Base-by-base conservation (phyloP, 2,888 invertebrate genomes). In the Crossocerus cetratus region DNA sequence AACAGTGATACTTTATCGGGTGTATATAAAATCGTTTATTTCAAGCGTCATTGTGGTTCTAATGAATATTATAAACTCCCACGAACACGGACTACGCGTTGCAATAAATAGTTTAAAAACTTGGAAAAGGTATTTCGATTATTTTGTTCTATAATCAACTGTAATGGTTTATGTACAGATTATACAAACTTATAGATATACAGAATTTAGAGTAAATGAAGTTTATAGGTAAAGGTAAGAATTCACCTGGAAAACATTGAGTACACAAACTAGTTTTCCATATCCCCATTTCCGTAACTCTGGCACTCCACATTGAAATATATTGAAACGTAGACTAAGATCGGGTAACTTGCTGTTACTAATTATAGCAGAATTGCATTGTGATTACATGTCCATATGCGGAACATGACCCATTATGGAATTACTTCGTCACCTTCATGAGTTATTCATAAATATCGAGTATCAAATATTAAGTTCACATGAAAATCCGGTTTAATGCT, bases 41-140 rank as follows among this genome's bases (percentile, higher is more conserved):
- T 70, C 58, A 20, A 71, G 72, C 76, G 72, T 60, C 66, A 81
- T 61, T 62, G 61, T 72, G 69, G 63, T 68, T 59, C n/a, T 73
- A 61, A 45, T 65, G 18, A 14, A 49, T 56, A 60, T 76, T 73
- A 76, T 73, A 76, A 75, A 78, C 61, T 61, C 69, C 67, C 45
- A 22, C n/a, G 20, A 60, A 20, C 49, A 22, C 78, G 77, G 74
- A 49, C 58, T 65, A 74, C 62, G 75, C 54, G 64, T 61, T 60
- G 69, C 58, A 74, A 81, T 81, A 76, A 81, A 80, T 82, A 77
- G 54, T 58, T 75, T 77, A 69, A 65, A 75, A 70, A 81, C 72
- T 76, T 72, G 74, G 62, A 81, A 75, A 79, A 79, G 72, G 75
- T 79, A 75, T 69, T 32, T 69, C 70, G 69, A 74, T 49, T 58